These are phyloP conservation scores for Propithecus perrieri DNA, from an alignment of 2,797 vertebrate species.

Conservation along the genomic window DNA sequence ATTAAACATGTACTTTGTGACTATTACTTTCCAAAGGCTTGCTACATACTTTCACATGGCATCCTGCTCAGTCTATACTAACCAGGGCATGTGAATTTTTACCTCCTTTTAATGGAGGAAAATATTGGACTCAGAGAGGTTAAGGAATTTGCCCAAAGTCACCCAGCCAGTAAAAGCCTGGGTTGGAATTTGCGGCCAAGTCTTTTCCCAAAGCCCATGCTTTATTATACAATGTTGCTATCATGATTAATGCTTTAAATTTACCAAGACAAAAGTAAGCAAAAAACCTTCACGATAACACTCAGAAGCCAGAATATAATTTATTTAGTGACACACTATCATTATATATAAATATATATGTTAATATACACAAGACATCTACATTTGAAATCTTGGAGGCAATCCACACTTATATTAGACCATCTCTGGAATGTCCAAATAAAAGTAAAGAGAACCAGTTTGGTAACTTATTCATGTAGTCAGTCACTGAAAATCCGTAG, in stretches of 20 bases:
- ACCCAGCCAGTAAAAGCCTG: not conserved
- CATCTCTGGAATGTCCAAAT: not conserved
- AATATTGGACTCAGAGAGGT: not conserved
- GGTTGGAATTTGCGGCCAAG: not conserved
- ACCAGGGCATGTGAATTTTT: not conserved
- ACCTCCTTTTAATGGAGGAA: slow-evolving; percentile 12
- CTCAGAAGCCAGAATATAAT: not conserved
- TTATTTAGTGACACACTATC: not conserved
- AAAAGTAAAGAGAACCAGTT: not conserved
- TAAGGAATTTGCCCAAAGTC: not conserved
- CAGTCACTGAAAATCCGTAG: not conserved
- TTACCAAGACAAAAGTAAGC: not conserved
- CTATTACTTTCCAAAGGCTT: not conserved
- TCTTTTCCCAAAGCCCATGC: not conserved
- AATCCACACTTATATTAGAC: not conserved
- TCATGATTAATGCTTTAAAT: not conserved
- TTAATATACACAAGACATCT: not conserved
- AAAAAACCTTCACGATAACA: not conserved
- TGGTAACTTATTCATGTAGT: not conserved
- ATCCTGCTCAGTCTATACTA: not conserved
- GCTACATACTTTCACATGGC: not conserved
- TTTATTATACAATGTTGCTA: not conserved
- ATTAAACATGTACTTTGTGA: not conserved
- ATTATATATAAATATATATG: not conserved
- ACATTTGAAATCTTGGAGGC: not conserved